These are phyloP conservation scores for Chironomus riparius DNA, from an alignment of 2,888 invertebrate species.

Conservation along the genomic window DNA sequence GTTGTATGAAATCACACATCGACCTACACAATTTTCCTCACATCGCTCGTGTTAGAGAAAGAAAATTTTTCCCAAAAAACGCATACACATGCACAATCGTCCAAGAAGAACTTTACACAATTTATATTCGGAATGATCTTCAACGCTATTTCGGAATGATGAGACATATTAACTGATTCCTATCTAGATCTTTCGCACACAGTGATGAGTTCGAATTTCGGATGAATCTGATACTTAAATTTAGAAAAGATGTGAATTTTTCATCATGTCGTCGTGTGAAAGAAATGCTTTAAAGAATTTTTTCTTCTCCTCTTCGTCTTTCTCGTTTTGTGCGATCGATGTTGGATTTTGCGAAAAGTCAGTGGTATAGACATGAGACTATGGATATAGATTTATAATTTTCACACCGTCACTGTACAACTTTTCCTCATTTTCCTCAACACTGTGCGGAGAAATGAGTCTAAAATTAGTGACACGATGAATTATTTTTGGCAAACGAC, in stretches of 20 bases:
- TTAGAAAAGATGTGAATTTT: slow-evolving; percentile 18
- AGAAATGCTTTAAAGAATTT: slow-evolving; percentile 9
- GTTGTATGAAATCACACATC: neutral
- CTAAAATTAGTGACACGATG: slow-evolving; percentile 12
- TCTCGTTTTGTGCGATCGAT: neutral
- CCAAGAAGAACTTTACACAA: neutral
- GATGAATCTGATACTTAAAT: slow-evolving; percentile 12
- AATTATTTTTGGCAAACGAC: slow-evolving; percentile 23
- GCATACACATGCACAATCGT: neutral
- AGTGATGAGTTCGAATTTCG: neutral
- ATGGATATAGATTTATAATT: neutral
- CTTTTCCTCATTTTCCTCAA: slow-evolving; percentile 10
- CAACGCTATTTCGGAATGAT: neutral
- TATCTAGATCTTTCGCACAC: neutral
- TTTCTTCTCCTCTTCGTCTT: neutral
- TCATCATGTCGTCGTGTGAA: neutral
- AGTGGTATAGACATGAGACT: neutral
- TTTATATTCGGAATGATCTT: neutral
- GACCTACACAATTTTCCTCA: neutral
- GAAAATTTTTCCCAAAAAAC: neutral
- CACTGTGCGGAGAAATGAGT: slow-evolving; percentile 11
- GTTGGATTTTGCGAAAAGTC: neutral
- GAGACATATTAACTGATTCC: neutral
- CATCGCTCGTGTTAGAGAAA: neutral
- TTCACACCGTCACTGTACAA: neutral